These are phyloP conservation scores for Neoarius graeffei DNA, from an alignment of 2,113 vertebrate genomes.

Conservation along the genomic window DNA sequence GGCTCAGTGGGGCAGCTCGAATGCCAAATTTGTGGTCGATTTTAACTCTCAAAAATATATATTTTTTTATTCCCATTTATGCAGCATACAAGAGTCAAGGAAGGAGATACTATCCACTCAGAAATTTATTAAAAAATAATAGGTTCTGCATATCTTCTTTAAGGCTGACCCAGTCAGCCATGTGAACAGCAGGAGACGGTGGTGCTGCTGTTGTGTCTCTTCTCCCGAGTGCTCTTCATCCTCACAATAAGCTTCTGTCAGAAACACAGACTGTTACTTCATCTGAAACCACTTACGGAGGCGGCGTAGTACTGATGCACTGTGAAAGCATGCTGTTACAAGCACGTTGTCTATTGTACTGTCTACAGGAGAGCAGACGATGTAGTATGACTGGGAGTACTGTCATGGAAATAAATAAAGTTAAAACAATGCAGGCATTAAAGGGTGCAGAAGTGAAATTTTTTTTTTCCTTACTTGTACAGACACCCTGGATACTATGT, in stretches of 20 bases:
- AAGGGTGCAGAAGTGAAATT: not conserved
- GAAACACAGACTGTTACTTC: constrained; percentile 43
- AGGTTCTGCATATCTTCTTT: too few species aligned
- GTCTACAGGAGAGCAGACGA: not conserved
- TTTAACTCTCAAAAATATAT: too few species aligned
- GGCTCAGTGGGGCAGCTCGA: too few species aligned
- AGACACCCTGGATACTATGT: not conserved
- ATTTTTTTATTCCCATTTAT: too few species aligned
- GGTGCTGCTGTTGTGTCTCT: not conserved
- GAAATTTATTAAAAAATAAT: too few species aligned
- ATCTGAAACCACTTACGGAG: constrained; percentile 29
- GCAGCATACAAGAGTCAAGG: too few species aligned
- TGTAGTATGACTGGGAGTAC: not conserved
- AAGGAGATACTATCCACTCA: too few species aligned
- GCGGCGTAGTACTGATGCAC: not conserved
- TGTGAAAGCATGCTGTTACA: not conserved
- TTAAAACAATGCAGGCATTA: not conserved
- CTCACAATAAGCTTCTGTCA: constrained; percentile 35
- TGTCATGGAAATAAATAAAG: not conserved
- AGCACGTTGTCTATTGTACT: not conserved
- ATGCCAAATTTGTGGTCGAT: too few species aligned
- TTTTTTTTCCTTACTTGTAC: not conserved
- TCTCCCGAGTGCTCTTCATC: constrained; percentile 19
- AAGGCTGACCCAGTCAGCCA: not conserved
- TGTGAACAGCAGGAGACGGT: not conserved